Base-by-base conservation (phyloP, 2,113 vertebrate species). In the Synodontis membranacea region DNA sequence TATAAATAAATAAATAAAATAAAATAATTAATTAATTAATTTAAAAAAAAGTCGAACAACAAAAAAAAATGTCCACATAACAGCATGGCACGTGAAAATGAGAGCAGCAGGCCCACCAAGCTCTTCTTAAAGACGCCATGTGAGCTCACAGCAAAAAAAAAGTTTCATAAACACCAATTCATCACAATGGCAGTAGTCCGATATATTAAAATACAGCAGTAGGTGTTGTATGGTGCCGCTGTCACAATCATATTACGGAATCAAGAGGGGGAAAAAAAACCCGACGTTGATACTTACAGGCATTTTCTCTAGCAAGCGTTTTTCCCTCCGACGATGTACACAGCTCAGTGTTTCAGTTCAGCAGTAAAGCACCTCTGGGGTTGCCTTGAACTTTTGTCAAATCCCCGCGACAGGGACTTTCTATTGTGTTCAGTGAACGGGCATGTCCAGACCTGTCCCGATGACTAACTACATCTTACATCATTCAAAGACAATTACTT, bases 391-490 rank as follows among this genome's bases (percentile, higher is more conserved):
- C 54, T 64, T 52, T 75, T 39, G 8, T 76, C 75, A 74, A 87
- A 75, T 82, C 83, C 87, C 42, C 64, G 17, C 5, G 2, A 52
- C 8, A 37, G 2, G 1, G 56, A 37, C 75, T 50, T 31, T 58
- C 48, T 46, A 76, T 37, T 70, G 14, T 58, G 42, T 31, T 79
- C 19, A 82, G 50, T 37, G 54, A 8, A 39, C 0, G 76, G 68
- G 84, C 89, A 90, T 87, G 89, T 31, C 84, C 44, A 78, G 89
- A 39, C 89, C 89, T 87, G 89, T 50, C 62, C 34, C 48, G 11
- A 74, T 86, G 56, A 86, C 64, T 78, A 72, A 79, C 66, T 60
- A 48, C 17, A 31, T 64, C 11, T 68, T 68, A 46, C 80, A 5
- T 12, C 21, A n/a, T n/a, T n/a, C n/a, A 64, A 48, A 14, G 31